Evolutionary conservation across 2,113 vertebrate genomes (phyloP), one percentile per base, ranked within the genome.

Genomic region (Rhinopithecus roxellana): DNA sequence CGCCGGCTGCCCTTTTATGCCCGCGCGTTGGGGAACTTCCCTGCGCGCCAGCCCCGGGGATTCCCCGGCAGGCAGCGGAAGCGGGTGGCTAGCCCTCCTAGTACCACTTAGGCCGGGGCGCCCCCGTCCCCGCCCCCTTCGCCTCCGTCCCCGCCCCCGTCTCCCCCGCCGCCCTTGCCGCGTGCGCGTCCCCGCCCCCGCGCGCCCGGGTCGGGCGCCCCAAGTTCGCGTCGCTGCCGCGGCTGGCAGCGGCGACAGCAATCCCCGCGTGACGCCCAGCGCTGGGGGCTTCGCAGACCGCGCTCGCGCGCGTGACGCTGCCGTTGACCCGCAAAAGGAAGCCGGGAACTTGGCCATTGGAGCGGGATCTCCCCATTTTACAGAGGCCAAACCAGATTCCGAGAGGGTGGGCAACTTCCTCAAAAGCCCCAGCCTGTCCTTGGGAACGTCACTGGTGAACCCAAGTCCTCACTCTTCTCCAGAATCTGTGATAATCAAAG

Each of bases 21-120:
- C 81, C 48, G n/a, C 35, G 8, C 25, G 6, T 40, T 3, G 27
- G 5, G 96, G 97, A 95, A 97, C 96, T 96, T 95, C 96, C 97
- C 97, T 88, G 3, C 45, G 79, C 77, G 32, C 75, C 0, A 0
- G 52, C 88, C 93, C 72, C 8, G 96, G 97, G 97, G 97, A 89
- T 84, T 84, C 97, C 98, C 97, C 89, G 6, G 80, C 64, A 4
- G 72, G 72, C 8, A 40, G 77, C 81, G 87, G 91, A 80, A 95
- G 95, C 74, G 5, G 25, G 38, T 6, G 50, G 64, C 38, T 23
- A 32, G 69, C 0, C 55, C 74, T 8, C 14, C 75, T 32, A 1
- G 38, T 74, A 23, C 32, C 3, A 23, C 40, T 78, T 23, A 17
- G 57, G 20, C 48, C 8, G 27, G 84, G 80, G 30, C 35, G 30